A percentile compares a stretch with the other conserved stretches of the same genome.
These are phyloP conservation scores for Colostygia pectinataria DNA, from an alignment of 2,888 invertebrate genomes.

Conservation along the genomic window DNA sequence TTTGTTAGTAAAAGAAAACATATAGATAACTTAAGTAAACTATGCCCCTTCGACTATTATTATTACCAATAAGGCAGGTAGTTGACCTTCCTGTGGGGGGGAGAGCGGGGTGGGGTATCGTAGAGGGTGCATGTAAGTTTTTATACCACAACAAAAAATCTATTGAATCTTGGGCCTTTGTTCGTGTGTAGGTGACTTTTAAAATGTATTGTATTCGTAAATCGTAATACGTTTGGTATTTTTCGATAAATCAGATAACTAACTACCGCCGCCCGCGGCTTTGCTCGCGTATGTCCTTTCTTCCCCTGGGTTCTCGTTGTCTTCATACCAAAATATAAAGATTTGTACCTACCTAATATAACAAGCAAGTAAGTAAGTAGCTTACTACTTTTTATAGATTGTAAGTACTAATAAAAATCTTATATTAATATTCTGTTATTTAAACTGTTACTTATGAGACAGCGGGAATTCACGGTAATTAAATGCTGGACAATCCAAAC, in stretches of 20 bases:
- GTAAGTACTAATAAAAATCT: too few relatives aligned
- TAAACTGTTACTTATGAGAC: too few relatives aligned
- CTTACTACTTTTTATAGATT: too few relatives aligned
- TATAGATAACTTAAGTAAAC: slow-evolving; percentile 33
- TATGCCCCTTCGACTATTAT: slow-evolving; percentile 36
- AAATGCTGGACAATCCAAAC: too few relatives aligned
- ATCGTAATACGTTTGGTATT: slow-evolving; percentile 4
- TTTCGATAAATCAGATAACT: slow-evolving; percentile 20
- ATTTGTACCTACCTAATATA: too few relatives aligned
- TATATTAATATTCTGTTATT: too few relatives aligned
- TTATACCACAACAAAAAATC: slow-evolving; percentile 29
- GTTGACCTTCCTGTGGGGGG: slow-evolving; percentile 40
- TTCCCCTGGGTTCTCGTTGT: too few relatives aligned
- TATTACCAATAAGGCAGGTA: slow-evolving; percentile 44
- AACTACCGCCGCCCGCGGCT: too few relatives aligned
- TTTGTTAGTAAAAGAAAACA: slow-evolving; percentile 25
- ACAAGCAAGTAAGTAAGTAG: too few relatives aligned
- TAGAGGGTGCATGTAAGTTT: slow-evolving; percentile 30
- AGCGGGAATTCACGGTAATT: too few relatives aligned
- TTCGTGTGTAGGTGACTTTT: slow-evolving; percentile 30
- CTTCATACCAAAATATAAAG: too few relatives aligned
- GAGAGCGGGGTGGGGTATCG: slow-evolving; percentile 32
- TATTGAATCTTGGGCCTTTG: slow-evolving; percentile 28
- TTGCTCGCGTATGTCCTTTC: too few relatives aligned
- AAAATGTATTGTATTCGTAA: slow-evolving; percentile 12